Conservation (phyloP, 1,140 invertebrate species). For the Panulirus ornatus region DNA sequence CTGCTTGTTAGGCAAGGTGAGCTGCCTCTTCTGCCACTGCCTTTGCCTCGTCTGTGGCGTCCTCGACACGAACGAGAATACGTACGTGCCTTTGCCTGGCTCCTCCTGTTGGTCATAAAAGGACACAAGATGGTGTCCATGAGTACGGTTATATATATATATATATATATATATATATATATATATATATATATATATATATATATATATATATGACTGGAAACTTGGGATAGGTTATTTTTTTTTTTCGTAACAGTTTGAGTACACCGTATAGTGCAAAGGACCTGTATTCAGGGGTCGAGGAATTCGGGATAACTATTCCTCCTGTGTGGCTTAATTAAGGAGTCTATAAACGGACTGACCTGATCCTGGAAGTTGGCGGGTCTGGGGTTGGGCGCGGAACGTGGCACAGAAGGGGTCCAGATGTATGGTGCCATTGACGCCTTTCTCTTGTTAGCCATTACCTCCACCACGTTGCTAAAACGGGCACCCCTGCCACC, state of each 20-base stretch:
- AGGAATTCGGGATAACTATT: too few species aligned
- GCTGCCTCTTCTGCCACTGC: neutral
- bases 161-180: too few species aligned
- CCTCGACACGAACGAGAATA: constrained; percentile 33
- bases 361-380: constrained; percentile 53
- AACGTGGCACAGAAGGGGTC: constrained; percentile 41
- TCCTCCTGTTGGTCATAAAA: constrained; percentile 18
- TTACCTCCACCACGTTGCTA: constrained; percentile 30
- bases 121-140: neutral
- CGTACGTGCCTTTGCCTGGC: neutral
- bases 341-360: too few species aligned
- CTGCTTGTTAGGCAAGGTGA: neutral
- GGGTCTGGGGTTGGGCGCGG: constrained; percentile 28
- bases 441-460: constrained; percentile 6
- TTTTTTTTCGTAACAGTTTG: too few species aligned
- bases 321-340: too few species aligned
- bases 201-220: too few species aligned
- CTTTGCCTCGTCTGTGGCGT: neutral
- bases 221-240: too few species aligned
- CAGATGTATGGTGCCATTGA: constrained; percentile 35
- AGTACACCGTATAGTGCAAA: too few species aligned
- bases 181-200: too few species aligned
- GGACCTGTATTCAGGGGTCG: too few species aligned
- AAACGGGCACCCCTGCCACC: neutral
- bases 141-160: too few species aligned